Evolutionary conservation across 2,888 invertebrate species (phyloP), one percentile per base, ranked within the genome.

Genomic region (Herminia tarsipennalis): DNA sequence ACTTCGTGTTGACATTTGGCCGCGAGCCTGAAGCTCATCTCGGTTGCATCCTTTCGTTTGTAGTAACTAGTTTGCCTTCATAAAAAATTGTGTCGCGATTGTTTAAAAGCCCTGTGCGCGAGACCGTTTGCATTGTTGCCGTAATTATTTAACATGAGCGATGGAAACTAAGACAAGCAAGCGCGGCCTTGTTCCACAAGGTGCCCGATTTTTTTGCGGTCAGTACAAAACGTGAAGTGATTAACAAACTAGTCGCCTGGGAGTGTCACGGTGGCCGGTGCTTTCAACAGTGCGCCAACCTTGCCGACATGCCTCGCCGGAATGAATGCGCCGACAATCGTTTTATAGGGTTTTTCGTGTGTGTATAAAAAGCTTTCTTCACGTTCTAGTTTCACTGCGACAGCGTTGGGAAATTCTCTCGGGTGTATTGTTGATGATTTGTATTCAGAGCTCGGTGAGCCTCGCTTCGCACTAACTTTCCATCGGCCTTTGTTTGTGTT

Each of bases 181-280:
- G 52, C 60, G 54, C 66, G 86, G 70, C 88, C 88, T 87, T 81
- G 88, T 66, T 58, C 57, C 42, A 77, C 86, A 78, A 86, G 83
- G 83, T 84, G 86, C 81, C 75, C 81, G 78, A 75, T 81, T 81
- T 84, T 78, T 84, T 86, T 86, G 86, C 84, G 86, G 86, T 84
- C 82, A 78, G 55, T 60, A 67, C 72, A 76, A 76, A 82, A 83
- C 82, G 83, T 82, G 80, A 60, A 78, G 70, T 76, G 82, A 80
- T 85, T 83, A 73, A 81, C 80, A 71, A 81, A 83, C 76, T 60
- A 67, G 70, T 65, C 64, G 70, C 58, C 65, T 72, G 73, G 75
- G 72, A 77, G 74, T 76, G 80, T 72, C 78, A 70, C 76, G 66
- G 70, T 67, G 65, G 66, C 56, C 64, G 65, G 63, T 67, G 73